These are phyloP conservation scores for Trichacis sp. DNA, from an alignment of 2,888 invertebrate species.

Conservation along the genomic window DNA sequence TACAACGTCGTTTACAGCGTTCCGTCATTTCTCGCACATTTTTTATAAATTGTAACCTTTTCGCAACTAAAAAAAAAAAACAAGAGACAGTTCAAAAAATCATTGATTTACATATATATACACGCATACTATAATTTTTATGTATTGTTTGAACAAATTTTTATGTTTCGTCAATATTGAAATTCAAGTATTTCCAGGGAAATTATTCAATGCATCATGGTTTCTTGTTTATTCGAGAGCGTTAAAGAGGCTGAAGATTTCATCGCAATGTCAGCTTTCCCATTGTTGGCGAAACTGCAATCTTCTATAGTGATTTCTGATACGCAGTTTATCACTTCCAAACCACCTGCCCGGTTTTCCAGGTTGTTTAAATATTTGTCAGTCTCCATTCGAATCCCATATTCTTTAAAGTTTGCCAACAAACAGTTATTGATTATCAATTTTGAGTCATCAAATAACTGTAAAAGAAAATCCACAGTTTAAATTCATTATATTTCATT, in stretches of 20 bases:
- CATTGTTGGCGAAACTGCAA: constrained; percentile 59
- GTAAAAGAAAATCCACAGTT: constrained; percentile 46
- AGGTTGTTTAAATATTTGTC: constrained; percentile 54
- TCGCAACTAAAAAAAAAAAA: too few relatives aligned
- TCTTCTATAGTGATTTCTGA: constrained; percentile 52
- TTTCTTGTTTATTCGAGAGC: constrained; percentile 48
- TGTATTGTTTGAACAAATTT: too few relatives aligned
- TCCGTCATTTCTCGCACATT: too few relatives aligned
- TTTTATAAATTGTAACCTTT: neutral
- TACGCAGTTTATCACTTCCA: constrained; percentile 51
- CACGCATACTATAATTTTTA: too few relatives aligned
- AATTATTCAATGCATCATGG: constrained; percentile 48
- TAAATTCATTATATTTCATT: too few relatives aligned
- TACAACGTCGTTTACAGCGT: too few relatives aligned
- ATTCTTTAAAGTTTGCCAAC: constrained; percentile 69
- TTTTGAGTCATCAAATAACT: constrained; percentile 68
- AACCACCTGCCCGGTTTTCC: constrained; percentile 51
- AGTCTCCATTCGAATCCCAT: constrained; percentile 71
- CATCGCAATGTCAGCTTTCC: constrained; percentile 56
- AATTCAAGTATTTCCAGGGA: too few relatives aligned
- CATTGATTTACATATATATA: too few relatives aligned
- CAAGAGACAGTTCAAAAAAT: too few relatives aligned
- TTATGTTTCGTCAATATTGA: too few relatives aligned
- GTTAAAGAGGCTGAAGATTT: constrained; percentile 45
- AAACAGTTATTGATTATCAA: constrained; percentile 61